phyloP scores from a whole-genome alignment of 2,797 vertebrate species.

The Artibeus jamaicensis region DNA sequence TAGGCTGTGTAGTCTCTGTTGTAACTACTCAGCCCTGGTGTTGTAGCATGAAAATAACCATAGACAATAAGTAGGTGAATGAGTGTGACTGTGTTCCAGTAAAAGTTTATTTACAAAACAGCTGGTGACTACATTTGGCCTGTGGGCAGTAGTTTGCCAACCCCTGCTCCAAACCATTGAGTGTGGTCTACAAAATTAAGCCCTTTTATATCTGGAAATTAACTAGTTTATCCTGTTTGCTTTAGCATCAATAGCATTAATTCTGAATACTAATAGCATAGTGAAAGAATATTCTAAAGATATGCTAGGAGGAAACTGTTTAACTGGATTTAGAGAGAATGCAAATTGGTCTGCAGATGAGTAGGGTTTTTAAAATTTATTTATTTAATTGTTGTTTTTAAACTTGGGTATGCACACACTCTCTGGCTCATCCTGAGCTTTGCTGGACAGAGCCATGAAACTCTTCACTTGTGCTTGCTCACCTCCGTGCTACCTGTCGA shows the following conservation, averaged over 20 bases:
- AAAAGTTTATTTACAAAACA: conserved; percentile 18
- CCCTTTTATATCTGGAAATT: not conserved
- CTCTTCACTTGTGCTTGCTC: not conserved
- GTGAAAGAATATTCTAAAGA: not conserved
- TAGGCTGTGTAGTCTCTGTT: not conserved
- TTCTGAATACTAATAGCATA: not conserved
- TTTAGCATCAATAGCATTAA: not conserved
- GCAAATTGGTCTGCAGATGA: not conserved
- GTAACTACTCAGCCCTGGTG: not conserved
- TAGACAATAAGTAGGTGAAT: not conserved
- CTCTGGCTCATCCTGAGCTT: not conserved
- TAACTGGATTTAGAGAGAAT: not conserved
- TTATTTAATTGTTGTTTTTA: not conserved
- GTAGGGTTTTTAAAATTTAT: no score
- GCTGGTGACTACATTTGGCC: not conserved
- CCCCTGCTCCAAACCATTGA: not conserved
- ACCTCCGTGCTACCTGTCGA: not conserved
- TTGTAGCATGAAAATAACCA: not conserved
- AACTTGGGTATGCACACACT: not conserved
- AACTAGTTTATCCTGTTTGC: not conserved
- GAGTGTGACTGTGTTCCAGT: not conserved
- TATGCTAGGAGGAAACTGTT: not conserved
- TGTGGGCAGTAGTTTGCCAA: not conserved
- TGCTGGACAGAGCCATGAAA: not conserved
- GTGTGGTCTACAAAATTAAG: not conserved